Percentiles rank a stretch among this genome's conserved stretches.
phyloP scores from a whole-genome alignment of 2,888 invertebrate genomes.

The Cheilosia vernalis region DNA sequence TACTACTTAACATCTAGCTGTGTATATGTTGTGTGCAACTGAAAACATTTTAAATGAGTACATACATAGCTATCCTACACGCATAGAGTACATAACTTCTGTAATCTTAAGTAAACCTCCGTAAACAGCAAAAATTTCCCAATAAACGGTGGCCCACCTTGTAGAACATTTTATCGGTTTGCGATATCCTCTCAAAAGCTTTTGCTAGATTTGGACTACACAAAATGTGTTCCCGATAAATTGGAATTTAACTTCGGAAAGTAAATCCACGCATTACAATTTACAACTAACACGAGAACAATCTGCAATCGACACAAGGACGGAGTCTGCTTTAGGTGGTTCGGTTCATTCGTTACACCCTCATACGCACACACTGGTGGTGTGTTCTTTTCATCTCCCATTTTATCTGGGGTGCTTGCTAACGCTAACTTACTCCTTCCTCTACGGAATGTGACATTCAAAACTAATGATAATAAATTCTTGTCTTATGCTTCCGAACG shows the following conservation, averaged over 20 bases:
- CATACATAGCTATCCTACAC: too few relatives aligned
- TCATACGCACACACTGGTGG: slow-evolving; percentile 8
- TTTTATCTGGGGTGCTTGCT: slow-evolving; percentile 65
- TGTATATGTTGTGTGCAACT: too few relatives aligned
- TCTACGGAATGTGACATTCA: slow-evolving; percentile 69
- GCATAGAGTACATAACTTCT: too few relatives aligned
- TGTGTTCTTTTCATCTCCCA: slow-evolving; percentile 54
- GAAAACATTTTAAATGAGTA: too few relatives aligned
- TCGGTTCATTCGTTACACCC: not conserved
- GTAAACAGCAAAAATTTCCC: too few relatives aligned
- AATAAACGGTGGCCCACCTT: not conserved
- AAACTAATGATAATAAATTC: slow-evolving; percentile 75
- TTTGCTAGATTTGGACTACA: slow-evolving; percentile 21
- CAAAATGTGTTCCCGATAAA: slow-evolving; percentile 45
- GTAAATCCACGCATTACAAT: slow-evolving; percentile 34
- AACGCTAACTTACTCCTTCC: slow-evolving; percentile 66
- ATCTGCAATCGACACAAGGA: slow-evolving; percentile 30
- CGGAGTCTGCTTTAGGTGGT: slow-evolving; percentile 29
- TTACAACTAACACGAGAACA: not conserved
- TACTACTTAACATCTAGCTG: too few relatives aligned
- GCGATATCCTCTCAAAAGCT: not conserved
- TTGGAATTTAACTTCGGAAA: slow-evolving; percentile 35
- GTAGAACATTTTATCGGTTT: not conserved
- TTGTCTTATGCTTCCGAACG: slow-evolving; percentile 73
- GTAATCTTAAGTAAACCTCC: too few relatives aligned